Conservation (phyloP, 64 coral and sea anemone species). For the Hydrozoanthus tunicans region DNA sequence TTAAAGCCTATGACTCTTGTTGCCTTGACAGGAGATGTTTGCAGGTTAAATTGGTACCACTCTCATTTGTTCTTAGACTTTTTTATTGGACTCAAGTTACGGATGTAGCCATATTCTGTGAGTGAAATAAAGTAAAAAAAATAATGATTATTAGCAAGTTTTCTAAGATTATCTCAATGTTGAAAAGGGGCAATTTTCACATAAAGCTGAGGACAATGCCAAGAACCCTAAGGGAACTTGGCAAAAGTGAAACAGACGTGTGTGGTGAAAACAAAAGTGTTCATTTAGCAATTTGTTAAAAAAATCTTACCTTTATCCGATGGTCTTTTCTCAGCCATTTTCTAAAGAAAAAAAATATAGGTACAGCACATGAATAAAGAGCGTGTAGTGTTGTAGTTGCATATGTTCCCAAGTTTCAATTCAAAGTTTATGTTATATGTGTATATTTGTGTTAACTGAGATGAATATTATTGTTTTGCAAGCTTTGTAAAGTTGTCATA, state of each 20-base stretch:
- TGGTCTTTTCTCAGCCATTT: background rate
- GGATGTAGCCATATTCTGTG: background rate
- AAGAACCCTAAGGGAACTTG: conserved; percentile 28
- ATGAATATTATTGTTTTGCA: conserved; percentile 7
- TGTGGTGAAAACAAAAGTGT: background rate
- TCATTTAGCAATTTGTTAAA: conserved; percentile 1
- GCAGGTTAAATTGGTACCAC: conserved; percentile 49
- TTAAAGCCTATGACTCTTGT: conserved; percentile 74
- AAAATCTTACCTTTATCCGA: background rate
- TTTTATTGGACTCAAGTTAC: conserved; percentile 1
- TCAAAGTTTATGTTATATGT: background rate
- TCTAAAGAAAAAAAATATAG: conserved; percentile 11
- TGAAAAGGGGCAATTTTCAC: background rate
- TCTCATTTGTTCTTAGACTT: conserved; percentile 12
- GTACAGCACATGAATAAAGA: background rate
- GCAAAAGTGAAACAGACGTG: background rate
- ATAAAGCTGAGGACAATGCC: background rate
- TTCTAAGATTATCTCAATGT: background rate
- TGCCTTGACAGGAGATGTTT: conserved; percentile 48
- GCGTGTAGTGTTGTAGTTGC: background rate
- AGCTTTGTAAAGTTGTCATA: background rate
- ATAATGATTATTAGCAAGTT: conserved; percentile 18
- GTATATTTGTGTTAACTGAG: background rate
- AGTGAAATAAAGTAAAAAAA: conserved; percentile 19
- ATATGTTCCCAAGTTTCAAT: background rate